Base-by-base conservation (phyloP, 2,113 vertebrate species). In the Neomonachus schauinslandi region DNA sequence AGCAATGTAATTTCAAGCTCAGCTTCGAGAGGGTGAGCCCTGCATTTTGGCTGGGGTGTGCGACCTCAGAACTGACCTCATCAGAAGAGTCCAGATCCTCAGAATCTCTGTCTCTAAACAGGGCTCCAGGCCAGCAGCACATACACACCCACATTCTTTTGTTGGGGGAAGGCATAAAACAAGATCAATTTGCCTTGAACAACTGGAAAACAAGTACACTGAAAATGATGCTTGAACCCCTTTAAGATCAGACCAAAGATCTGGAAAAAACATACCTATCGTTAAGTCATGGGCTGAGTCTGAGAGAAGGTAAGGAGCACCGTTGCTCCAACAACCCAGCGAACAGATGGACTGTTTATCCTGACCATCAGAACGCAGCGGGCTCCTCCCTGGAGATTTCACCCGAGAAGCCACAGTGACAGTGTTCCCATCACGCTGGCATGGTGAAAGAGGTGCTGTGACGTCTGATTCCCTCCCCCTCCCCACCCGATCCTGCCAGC, bases 331-430 rank as follows among this genome's bases (percentile, higher is more conserved):
- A 22, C 0, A 26, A 51, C 7, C 19, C 14, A 1, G 71, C 63
- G n/a, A 24, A 69, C 71, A 61, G 63, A 57, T 0, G 33, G n/a
- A 31, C 36, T 69, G 22, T 49, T 33, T 80, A 51, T 26, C 57
- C n/a, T 36, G 22, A 49, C n/a, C 33, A 33, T 15, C 39, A 4
- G 0, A 33, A 31, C 0, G 2, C 22, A 19, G 16, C 22, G 14
- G 15, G 53, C 4, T 67, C 59, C 51, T 36, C 57, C 6, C 22
- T 46, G 22, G 59, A 14, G 33, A 46, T 28, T 19, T 42, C 18
- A 76, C 2, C 65, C 21, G 79, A 10, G 42, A 59, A 80, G 76
- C 18, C 80, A 39, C 4, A 80, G 77, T 1, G 4, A 36, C 2
- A 53, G 49, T 0, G 53, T 59, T 16, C 26, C 19, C 4, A 6